Conservation (phyloP, 1,140 invertebrate genomes). For the Drosophila kikkawai region DNA sequence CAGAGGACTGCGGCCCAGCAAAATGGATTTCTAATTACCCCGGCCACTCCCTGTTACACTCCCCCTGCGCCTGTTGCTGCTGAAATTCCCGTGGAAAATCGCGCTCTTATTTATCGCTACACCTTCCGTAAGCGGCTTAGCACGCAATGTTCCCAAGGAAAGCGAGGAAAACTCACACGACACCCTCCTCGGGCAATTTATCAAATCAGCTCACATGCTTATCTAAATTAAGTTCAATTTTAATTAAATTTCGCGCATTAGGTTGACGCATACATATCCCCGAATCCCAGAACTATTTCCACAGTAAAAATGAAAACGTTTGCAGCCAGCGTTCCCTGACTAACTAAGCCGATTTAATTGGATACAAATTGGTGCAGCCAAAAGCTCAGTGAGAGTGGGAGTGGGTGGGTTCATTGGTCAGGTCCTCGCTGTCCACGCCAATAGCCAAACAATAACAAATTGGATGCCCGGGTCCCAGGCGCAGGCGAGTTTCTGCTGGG, state of each 20-base stretch:
- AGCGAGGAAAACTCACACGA: conserved; percentile 18
- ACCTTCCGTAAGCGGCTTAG: conserved; percentile 64
- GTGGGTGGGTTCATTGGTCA: neutral
- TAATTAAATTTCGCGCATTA: conserved; percentile 77
- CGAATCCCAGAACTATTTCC: conserved; percentile 18
- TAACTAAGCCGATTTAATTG: conserved; percentile 67
- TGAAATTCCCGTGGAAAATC: conserved; percentile 3
- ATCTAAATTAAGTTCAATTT: conserved; percentile 74
- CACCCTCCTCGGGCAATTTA: conserved; percentile 27
- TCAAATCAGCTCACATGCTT: conserved; percentile 51
- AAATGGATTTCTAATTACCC: conserved; percentile 46
- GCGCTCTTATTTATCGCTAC: conserved; percentile 30
- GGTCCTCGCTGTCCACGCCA: conserved; percentile 15
- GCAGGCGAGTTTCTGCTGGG: conserved; percentile 39
- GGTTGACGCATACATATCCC: conserved; percentile 40
- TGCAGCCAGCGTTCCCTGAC: conserved; percentile 21
- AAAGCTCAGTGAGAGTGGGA: conserved; percentile 11
- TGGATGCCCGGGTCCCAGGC: conserved; percentile 34
- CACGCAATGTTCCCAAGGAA: conserved; percentile 30
- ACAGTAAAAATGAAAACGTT: conserved; percentile 42
- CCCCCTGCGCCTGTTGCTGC: conserved; percentile 24
- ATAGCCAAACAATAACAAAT: conserved; percentile 57
- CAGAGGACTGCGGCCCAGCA: conserved; percentile 1
- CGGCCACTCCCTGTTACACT: conserved; percentile 23
- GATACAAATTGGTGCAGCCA: conserved; percentile 59